These are phyloP conservation scores for Sinocyclocheilus anshuiensis DNA, from an alignment of 2,113 vertebrate species.

Conservation along the genomic window DNA sequence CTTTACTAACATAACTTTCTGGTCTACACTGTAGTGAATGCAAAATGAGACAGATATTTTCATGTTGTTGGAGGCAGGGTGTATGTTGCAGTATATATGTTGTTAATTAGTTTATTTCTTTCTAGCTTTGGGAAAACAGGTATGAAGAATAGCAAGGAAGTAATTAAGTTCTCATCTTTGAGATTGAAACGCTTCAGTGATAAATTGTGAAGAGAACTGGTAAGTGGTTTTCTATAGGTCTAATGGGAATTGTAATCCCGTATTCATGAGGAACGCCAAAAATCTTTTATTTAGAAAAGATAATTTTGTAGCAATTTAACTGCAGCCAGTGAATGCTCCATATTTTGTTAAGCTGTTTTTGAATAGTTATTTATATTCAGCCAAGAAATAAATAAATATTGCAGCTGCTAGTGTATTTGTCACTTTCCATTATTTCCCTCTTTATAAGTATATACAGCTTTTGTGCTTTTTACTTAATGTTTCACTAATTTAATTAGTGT, in stretches of 20 bases:
- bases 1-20: background rate
- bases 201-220: conserved; percentile 28
- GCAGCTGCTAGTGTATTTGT: too few species aligned
- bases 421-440: too few species aligned
- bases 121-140: conserved; percentile 23
- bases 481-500: too few species aligned
- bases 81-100: background rate
- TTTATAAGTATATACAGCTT: too few species aligned
- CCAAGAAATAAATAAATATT: too few species aligned
- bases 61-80: background rate
- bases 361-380: too few species aligned
- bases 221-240: conserved; percentile 11
- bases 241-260: conserved; percentile 9
- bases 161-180: conserved; percentile 33
- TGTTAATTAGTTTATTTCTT: conserved; percentile 44
- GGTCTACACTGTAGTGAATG: conserved; percentile 1
- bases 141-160: conserved; percentile 32
- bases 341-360: background rate
- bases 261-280: background rate
- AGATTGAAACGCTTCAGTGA: conserved; percentile 28
- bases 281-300: background rate
- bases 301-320: background rate
- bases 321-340: background rate
- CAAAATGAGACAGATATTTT: conserved; percentile 7
- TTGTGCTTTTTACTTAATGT: too few species aligned